Percentiles rank a stretch among this genome's conserved stretches.
Conservation (phyloP, 2,113 vertebrate genomes). For the Corythoichthys intestinalis region DNA sequence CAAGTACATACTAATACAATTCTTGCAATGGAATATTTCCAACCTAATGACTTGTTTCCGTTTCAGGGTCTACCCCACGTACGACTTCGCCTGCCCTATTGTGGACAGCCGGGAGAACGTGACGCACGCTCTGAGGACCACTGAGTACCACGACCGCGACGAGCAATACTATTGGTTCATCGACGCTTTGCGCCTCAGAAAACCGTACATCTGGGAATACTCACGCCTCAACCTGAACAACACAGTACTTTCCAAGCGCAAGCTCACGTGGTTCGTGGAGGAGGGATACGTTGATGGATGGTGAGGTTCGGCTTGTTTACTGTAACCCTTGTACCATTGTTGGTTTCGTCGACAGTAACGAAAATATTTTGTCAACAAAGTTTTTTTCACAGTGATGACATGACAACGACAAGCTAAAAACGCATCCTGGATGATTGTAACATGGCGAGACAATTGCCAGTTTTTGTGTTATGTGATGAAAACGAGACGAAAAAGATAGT, state of each 20-base stretch:
- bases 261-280: constrained; percentile 96
- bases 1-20: constrained; percentile 69
- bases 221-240: constrained; percentile 96
- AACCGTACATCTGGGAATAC: constrained; percentile 95
- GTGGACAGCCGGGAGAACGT: constrained; percentile 96
- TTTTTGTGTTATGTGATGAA: too few species aligned
- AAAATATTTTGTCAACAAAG: too few species aligned
- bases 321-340: too few species aligned
- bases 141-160: constrained; percentile 96
- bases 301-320: constrained; percentile 55
- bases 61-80: constrained; percentile 89
- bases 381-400: too few species aligned
- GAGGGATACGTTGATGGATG: constrained; percentile 98
- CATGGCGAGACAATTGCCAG: too few species aligned
- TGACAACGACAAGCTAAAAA: too few species aligned
- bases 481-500: too few species aligned
- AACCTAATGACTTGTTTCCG: background rate
- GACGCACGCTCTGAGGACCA: constrained; percentile 93
- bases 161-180: constrained; percentile 98
- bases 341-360: too few species aligned
- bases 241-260: constrained; percentile 94
- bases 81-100: constrained; percentile 97
- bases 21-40: background rate
- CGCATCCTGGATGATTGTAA: too few species aligned
- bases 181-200: constrained; percentile 83